Base-by-base conservation (phyloP, 2,888 invertebrate species). In the Noctuana brunneofusca region DNA sequence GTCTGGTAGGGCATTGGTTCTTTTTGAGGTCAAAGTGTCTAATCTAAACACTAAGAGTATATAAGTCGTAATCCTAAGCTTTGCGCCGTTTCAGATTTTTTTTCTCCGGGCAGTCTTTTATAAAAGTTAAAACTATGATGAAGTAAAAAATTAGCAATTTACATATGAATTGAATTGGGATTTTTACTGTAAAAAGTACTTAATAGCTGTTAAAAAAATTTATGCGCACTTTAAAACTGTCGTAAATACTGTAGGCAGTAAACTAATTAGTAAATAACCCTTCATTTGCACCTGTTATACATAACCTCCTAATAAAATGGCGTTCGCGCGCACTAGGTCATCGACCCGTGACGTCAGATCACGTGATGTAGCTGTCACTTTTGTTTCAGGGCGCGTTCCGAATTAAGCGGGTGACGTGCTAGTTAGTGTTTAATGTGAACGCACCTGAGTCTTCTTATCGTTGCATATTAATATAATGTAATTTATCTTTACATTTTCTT, bases 311-410 rank as follows among this genome's bases (percentile, higher is more conserved):
- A 60, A 60, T 53, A 60, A 53, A 43, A 27, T 32, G 38, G 27
- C 58, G 70, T 27, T 64, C 68, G 65, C 68, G 71, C 71, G 67
- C 65, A 68, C 70, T 69, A 69, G 81, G 79, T 81, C 83, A 73
- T 65, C 69, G 84, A 84, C 83, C 83, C 69, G 71, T 80, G 79
- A 81, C 82, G 80, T 80, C 80, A 48, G 82, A 84, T 85, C 81
- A 71, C 70, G 66, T 78, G 71, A 24, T 57, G 53, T 67, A 18
- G 74, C 74, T 83, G 81, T 86, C 85, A 85, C 86, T 86, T 86
- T 86, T 86, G 81, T 86, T 86, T 81, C 81, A 80, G 83, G 79
- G 78, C 76, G 72, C 73, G 77, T 70, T 70, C 75, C 70, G 76
- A 78, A 73, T 70, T 69, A 71, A 70, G 65, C 67, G 73, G 66